A percentile compares a stretch with the other conserved stretches of the same genome.
Conservation (phyloP, 2,797 vertebrate genomes). For the Melanotaenia maccullochi region DNA sequence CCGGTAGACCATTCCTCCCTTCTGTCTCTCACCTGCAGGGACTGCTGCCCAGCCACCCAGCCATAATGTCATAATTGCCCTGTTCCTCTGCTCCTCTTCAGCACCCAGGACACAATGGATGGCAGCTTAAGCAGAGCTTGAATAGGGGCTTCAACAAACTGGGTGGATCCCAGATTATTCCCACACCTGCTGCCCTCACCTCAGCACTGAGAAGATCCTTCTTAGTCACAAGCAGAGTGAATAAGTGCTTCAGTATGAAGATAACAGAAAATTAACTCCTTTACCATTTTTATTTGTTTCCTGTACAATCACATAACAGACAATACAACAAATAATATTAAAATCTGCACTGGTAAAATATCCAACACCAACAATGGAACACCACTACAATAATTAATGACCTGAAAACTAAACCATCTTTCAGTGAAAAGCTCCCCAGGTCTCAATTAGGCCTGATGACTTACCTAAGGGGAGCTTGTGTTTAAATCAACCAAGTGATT, state of each 20-base stretch:
- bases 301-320: not conserved
- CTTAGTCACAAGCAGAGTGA: constrained; percentile 28
- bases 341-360: constrained; percentile 9
- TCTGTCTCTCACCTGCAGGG: constrained; percentile 71
- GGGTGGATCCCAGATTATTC: constrained; percentile 74
- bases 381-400: constrained; percentile 27
- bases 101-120: constrained; percentile 64
- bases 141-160: constrained; percentile 51
- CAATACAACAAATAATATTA: not conserved
- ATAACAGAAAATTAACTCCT: too few species aligned
- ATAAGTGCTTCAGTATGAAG: not conserved
- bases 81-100: constrained; percentile 70
- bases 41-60: constrained; percentile 78
- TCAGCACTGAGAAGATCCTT: constrained; percentile 38
- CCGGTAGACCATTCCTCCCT: constrained; percentile 52
- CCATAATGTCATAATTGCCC: constrained; percentile 82
- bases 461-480: constrained; percentile 76
- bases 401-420: constrained; percentile 42
- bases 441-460: constrained; percentile 84
- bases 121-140: constrained; percentile 62
- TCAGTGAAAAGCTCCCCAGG: constrained; percentile 67
- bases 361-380: constrained; percentile 8
- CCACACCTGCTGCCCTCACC: constrained; percentile 80
- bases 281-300: not conserved
- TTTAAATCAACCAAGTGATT: constrained; percentile 74